phyloP scores from a whole-genome alignment of 2,113 vertebrate genomes.

The Propithecus coquereli region DNA sequence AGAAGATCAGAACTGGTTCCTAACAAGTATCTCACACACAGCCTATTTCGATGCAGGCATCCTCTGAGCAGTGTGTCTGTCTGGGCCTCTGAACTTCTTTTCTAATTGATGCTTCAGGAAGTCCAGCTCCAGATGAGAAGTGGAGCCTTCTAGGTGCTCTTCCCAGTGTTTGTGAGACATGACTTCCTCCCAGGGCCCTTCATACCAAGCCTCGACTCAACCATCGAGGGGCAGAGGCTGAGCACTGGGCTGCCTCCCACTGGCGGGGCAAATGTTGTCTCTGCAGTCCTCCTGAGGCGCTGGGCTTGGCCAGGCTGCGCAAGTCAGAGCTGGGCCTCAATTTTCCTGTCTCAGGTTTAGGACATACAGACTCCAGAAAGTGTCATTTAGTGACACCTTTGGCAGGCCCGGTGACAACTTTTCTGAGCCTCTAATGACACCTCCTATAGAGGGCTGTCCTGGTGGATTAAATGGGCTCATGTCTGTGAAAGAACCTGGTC shows the following conservation, averaged over 20 bases:
- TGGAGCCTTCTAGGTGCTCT: fast-evolving
- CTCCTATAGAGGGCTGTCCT: neutral
- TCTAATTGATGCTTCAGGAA: neutral
- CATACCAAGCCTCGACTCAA: too few relatives aligned
- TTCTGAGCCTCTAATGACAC: neutral
- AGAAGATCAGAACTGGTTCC: neutral
- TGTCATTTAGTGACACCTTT: neutral
- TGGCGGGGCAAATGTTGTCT: neutral
- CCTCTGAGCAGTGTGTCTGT: neutral
- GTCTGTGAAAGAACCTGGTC: neutral
- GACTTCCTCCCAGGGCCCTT: neutral
- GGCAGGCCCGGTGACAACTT: neutral
- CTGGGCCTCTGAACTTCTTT: neutral
- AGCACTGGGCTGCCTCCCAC: neutral
- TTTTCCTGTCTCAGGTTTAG: neutral
- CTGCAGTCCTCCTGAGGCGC: neutral
- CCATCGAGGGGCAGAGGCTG: fast-evolving
- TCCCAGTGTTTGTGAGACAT: neutral
- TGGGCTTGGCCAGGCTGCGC: neutral
- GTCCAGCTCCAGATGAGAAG: neutral
- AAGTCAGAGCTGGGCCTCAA: neutral
- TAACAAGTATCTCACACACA: neutral
- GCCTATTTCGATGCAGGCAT: neutral
- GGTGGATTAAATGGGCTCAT: slow-evolving; percentile 15
- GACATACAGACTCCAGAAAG: neutral